A percentile compares a stretch with the other conserved stretches of the same genome.
phyloP scores from a whole-genome alignment of 2,113 vertebrate species.

The Scytalopus superciliaris region DNA sequence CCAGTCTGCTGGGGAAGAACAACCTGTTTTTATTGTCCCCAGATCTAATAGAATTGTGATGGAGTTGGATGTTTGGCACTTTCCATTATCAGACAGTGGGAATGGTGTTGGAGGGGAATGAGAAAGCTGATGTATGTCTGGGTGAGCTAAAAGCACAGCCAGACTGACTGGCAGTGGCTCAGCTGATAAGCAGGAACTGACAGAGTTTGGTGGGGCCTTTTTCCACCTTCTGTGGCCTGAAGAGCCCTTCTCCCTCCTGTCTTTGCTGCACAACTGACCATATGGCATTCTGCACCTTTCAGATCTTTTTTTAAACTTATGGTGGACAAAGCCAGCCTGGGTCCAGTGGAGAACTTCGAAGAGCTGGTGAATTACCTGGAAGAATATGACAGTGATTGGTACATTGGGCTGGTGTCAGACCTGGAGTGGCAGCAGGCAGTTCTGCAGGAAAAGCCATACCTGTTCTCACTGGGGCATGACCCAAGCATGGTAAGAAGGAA shows the following conservation, averaged over 20 bases:
- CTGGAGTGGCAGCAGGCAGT: constrained; percentile 91
- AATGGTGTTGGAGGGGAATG: not conserved
- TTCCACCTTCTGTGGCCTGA: not conserved
- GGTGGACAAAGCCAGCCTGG: constrained; percentile 94
- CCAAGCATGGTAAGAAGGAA: constrained; percentile 85
- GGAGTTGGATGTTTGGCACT: not conserved
- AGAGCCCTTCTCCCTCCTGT: not conserved
- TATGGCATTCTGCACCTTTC: not conserved
- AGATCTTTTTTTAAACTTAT: constrained; percentile 95
- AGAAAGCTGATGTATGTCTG: not conserved
- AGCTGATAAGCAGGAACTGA: not conserved
- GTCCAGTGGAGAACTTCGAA: constrained; percentile 84
- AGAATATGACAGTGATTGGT: constrained; percentile 92
- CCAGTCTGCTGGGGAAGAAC: not conserved
- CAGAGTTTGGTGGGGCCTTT: not conserved
- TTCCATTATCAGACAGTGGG: not conserved
- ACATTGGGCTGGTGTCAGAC: constrained; percentile 90
- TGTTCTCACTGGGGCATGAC: constrained; percentile 94
- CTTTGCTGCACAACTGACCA: not conserved
- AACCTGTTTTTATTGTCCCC: not conserved
- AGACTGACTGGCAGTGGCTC: not conserved
- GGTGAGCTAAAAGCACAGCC: not conserved
- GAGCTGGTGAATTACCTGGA: constrained; percentile 87
- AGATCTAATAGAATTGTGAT: not conserved
- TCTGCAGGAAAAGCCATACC: constrained; percentile 91